Evolutionary conservation across 2,797 vertebrate species (phyloP).

Genomic region (Iguana delicatissima): DNA sequence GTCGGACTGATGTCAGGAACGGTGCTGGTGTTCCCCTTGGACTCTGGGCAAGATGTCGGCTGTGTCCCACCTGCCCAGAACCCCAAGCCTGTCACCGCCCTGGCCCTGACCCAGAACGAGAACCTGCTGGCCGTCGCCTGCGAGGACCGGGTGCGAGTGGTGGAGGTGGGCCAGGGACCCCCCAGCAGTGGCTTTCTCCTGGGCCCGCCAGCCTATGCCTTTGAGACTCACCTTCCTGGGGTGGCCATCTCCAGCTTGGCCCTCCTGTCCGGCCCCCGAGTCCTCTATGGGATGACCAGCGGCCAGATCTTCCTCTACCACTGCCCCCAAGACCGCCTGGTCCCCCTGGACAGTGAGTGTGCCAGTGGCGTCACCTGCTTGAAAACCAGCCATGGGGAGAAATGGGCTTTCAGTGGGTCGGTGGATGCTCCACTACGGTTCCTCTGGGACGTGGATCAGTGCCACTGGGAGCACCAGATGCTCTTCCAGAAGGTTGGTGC

Average conservation of each 20-base stretch:
- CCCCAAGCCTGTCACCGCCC: constrained; percentile 71
- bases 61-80: constrained; percentile 85
- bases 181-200: constrained; percentile 74
- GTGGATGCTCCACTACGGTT: constrained; percentile 79
- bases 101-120: constrained; percentile 78
- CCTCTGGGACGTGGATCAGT: constrained; percentile 83
- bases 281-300: constrained; percentile 79
- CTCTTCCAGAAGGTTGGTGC: constrained; percentile 81
- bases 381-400: constrained; percentile 80
- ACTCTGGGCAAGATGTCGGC: constrained; percentile 79
- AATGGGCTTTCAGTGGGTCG: constrained; percentile 80
- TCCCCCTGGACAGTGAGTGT: constrained; percentile 80
- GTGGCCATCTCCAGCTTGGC: constrained; percentile 76
- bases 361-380: constrained; percentile 79
- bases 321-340: constrained; percentile 58
- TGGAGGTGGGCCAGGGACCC: constrained; percentile 80
- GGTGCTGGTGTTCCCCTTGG: constrained; percentile 84
- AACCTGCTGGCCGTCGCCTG: constrained; percentile 79
- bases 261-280: constrained; percentile 69
- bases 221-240: constrained; percentile 77
- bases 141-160: constrained; percentile 75
- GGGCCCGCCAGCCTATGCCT: constrained; percentile 73
- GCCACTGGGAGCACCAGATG: constrained; percentile 83
- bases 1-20: constrained; percentile 82
- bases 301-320: constrained; percentile 78